phyloP scores from a whole-genome alignment of 2,888 invertebrate species.

The Sisyra terminalis region DNA sequence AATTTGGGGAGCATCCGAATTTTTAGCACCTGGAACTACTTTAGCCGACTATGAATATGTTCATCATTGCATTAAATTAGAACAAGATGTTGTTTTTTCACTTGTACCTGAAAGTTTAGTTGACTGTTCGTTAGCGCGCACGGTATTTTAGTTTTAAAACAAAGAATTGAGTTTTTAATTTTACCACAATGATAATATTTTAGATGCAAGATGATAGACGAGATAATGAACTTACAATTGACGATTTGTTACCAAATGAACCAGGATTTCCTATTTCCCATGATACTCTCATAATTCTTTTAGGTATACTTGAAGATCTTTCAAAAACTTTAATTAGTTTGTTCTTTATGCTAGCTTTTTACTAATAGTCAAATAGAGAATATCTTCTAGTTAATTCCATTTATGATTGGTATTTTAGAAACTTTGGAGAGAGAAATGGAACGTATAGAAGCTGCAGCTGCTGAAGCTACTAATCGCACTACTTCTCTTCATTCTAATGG shows the following conservation, averaged over 20 bases:
- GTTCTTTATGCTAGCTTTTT: conserved; percentile 2
- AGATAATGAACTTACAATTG: conserved; percentile 55
- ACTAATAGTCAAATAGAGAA: neutral
- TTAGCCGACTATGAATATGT: conserved; percentile 86
- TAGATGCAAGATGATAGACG: conserved; percentile 61
- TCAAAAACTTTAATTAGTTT: too few species aligned
- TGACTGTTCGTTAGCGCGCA: conserved; percentile 57
- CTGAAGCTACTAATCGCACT: conserved; percentile 21
- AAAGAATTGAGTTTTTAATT: too few species aligned
- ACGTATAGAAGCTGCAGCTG: conserved; percentile 48
- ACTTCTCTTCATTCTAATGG: conserved; percentile 40
- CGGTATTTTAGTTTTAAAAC: conserved; percentile 37
- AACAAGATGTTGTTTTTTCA: conserved; percentile 65
- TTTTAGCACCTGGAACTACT: conserved; percentile 65
- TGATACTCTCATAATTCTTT: conserved; percentile 68
- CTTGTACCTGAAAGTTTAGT: conserved; percentile 47
- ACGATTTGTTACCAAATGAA: conserved; percentile 65
- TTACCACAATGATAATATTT: too few species aligned
- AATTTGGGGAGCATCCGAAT: conserved; percentile 81
- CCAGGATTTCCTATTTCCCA: conserved; percentile 58
- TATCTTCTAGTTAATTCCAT: neutral
- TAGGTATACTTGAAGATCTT: conserved; percentile 58
- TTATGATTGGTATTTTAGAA: conserved; percentile 30
- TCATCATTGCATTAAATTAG: conserved; percentile 82
- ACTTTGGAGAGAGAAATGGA: conserved; percentile 70